Conservation (phyloP, 2,888 invertebrate genomes). For the Lampropteryx suffumata region DNA sequence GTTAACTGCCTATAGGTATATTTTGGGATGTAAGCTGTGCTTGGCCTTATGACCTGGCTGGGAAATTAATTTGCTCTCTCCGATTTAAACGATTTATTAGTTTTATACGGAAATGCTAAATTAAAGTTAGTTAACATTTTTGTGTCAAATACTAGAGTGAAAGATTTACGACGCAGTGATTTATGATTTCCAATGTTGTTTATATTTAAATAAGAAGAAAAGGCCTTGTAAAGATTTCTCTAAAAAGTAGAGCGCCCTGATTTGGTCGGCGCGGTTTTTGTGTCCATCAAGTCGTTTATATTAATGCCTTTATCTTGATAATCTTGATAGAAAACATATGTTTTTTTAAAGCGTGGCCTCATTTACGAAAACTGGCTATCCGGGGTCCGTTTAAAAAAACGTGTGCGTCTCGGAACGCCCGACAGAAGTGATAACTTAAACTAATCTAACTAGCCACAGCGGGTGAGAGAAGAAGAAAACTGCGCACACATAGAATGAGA, state of each 20-base stretch:
- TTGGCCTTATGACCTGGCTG: slow-evolving; percentile 45
- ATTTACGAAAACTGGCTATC: too few relatives aligned
- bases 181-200: neutral
- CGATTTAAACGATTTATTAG: slow-evolving; percentile 33
- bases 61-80: slow-evolving; percentile 40
- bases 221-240: neutral
- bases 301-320: too few relatives aligned
- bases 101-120: slow-evolving; percentile 23
- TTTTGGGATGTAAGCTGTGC: slow-evolving; percentile 22
- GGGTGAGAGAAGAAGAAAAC: too few relatives aligned
- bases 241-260: neutral
- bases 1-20: slow-evolving; percentile 1
- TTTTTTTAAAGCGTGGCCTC: too few relatives aligned
- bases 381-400: too few relatives aligned
- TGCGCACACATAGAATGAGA: too few relatives aligned
- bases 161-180: slow-evolving; percentile 7
- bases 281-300: too few relatives aligned
- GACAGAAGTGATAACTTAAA: too few relatives aligned
- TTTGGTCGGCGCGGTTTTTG: neutral
- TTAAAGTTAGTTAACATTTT: slow-evolving; percentile 18
- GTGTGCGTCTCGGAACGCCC: too few relatives aligned
- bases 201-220: slow-evolving; percentile 1
- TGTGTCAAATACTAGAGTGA: neutral
- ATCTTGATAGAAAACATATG: too few relatives aligned
- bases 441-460: too few relatives aligned